Evolutionary conservation across 2,113 vertebrate genomes (phyloP).

Genomic region (Jaculus jaculus): DNA sequence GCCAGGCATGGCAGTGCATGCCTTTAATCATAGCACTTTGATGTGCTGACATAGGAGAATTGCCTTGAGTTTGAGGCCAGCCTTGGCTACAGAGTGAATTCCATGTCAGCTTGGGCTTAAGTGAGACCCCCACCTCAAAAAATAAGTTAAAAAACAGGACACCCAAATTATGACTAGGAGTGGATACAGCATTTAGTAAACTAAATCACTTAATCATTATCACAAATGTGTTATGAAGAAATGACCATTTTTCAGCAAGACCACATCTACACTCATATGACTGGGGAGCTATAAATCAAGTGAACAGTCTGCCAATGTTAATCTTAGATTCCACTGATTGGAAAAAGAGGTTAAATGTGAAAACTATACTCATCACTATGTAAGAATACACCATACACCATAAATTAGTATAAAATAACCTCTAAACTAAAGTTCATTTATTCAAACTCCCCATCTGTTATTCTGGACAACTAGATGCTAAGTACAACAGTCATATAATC

Average conservation of each 20-base stretch:
- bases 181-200: neutral
- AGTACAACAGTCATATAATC: neutral
- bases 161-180: neutral
- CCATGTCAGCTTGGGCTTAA: too few relatives aligned
- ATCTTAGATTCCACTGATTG: neutral
- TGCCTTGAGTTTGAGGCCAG: too few relatives aligned
- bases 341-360: neutral
- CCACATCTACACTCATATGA: neutral
- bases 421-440: neutral
- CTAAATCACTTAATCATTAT: neutral
- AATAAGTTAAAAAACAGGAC: too few relatives aligned
- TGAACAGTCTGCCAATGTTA: neutral
- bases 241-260: neutral
- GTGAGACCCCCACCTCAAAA: too few relatives aligned
- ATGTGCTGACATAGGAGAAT: too few relatives aligned
- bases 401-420: constrained; percentile 7
- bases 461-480: neutral
- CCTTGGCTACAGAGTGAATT: too few relatives aligned
- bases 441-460: constrained; percentile 35
- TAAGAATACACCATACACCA: neutral
- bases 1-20: too few relatives aligned
- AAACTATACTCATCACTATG: neutral
- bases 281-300: neutral
- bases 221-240: neutral
- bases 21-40: too few relatives aligned